Evolutionary conservation across 1,140 invertebrate genomes (phyloP).

Genomic region (Dendrolimus kikuchii): DNA sequence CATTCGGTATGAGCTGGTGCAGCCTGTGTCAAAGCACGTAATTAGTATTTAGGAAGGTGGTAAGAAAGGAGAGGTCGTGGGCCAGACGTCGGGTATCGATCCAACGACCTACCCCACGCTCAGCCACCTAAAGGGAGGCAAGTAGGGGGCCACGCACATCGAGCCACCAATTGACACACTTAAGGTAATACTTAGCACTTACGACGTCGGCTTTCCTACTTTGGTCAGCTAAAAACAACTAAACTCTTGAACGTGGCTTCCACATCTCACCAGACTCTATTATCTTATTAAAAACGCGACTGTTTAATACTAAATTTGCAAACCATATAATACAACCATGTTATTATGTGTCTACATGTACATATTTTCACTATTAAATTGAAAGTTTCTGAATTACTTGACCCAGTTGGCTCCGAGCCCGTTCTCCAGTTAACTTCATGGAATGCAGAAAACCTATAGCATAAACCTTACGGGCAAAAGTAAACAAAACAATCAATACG

Average conservation of each 20-base stretch:
- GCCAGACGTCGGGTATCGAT: constrained; percentile 69
- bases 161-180: constrained; percentile 70
- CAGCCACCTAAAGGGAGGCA: constrained; percentile 29
- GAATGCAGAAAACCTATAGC: no score
- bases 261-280: no score
- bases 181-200: constrained; percentile 66
- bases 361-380: constrained; percentile 36
- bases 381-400: constrained; percentile 61
- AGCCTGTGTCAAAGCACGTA: constrained; percentile 69
- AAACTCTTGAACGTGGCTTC: no score
- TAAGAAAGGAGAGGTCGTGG: constrained; percentile 70
- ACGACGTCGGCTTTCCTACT: constrained; percentile 42
- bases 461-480: no score
- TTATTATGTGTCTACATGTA: constrained; percentile 4
- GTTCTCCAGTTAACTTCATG: constrained; percentile 5
- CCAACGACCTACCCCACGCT: constrained; percentile 63
- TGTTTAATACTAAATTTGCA: background rate
- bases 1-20: constrained; percentile 53
- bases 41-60: constrained; percentile 72
- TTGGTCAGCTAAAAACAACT: constrained; percentile 20
- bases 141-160: constrained; percentile 59
- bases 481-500: no score
- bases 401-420: constrained; percentile 65
- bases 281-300: no score
- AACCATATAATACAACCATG: background rate